Evolutionary conservation across 2,797 vertebrate species (phyloP).

Genomic region (Mormyrops boulengeri): DNA sequence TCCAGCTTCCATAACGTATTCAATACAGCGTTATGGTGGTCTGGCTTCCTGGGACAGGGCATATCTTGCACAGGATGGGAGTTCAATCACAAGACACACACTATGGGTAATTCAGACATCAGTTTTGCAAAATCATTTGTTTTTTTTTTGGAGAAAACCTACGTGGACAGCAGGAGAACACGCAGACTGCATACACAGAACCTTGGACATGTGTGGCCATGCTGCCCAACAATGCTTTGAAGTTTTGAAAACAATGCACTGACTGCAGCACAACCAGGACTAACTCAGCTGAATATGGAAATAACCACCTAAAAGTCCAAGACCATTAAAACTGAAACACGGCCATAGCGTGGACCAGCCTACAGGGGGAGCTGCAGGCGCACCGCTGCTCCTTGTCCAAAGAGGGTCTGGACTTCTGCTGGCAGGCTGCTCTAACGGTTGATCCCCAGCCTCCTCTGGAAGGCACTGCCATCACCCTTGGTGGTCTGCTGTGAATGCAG

Average conservation of each 20-base stretch:
- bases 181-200: neutral
- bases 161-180: neutral
- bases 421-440: constrained; percentile 50
- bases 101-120: neutral
- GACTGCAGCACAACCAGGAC: neutral
- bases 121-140: neutral
- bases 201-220: neutral
- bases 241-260: neutral
- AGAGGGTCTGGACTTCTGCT: neutral
- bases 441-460: constrained; percentile 74
- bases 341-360: neutral
- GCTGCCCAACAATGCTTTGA: neutral
- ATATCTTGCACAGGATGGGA: neutral
- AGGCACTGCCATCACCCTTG: constrained; percentile 73
- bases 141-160: neutral
- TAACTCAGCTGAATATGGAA: neutral
- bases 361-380: neutral
- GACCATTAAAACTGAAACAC: neutral
- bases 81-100: neutral
- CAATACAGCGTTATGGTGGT: neutral
- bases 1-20: neutral
- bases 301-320: neutral
- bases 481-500: constrained; percentile 73
- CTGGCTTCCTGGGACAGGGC: neutral
- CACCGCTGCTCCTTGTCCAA: neutral